These are phyloP conservation scores for Lepeophtheirus nordmannii DNA, from an alignment of 2,888 invertebrate genomes.

Conservation along the genomic window DNA sequence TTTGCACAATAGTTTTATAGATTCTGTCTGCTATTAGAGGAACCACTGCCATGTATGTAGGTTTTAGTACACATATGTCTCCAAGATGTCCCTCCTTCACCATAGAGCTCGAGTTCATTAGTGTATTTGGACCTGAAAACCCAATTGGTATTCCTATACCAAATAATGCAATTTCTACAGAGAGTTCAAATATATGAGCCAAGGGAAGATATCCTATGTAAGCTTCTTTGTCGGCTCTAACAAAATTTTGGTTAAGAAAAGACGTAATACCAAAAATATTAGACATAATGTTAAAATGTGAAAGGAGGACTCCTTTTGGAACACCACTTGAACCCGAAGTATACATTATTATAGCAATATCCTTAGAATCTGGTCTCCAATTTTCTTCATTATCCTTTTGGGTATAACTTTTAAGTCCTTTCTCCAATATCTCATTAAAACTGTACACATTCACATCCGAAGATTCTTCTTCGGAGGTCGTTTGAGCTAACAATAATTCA, in stretches of 20 bases:
- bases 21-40: constrained; percentile 92
- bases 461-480: not conserved
- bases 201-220: constrained; percentile 89
- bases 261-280: constrained; percentile 4
- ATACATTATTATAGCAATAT: constrained; percentile 94
- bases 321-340: constrained; percentile 93
- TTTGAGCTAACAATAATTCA: not conserved
- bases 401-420: not conserved
- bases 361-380: constrained; percentile 36
- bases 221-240: constrained; percentile 42
- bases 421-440: not conserved
- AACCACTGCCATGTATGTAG: constrained; percentile 87
- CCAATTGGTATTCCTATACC: constrained; percentile 17
- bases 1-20: constrained; percentile 54
- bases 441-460: not conserved
- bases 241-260: constrained; percentile 32
- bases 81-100: constrained; percentile 87
- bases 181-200: constrained; percentile 88
- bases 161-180: constrained; percentile 44
- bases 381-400: not conserved
- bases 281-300: constrained; percentile 59
- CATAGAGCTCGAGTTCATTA: constrained; percentile 62
- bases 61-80: constrained; percentile 73
- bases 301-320: constrained; percentile 73
- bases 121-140: constrained; percentile 14